Percentiles rank a stretch among this genome's conserved stretches.
These are phyloP conservation scores for Vicugna pacos DNA, from an alignment of 2,113 vertebrate genomes.

Conservation along the genomic window DNA sequence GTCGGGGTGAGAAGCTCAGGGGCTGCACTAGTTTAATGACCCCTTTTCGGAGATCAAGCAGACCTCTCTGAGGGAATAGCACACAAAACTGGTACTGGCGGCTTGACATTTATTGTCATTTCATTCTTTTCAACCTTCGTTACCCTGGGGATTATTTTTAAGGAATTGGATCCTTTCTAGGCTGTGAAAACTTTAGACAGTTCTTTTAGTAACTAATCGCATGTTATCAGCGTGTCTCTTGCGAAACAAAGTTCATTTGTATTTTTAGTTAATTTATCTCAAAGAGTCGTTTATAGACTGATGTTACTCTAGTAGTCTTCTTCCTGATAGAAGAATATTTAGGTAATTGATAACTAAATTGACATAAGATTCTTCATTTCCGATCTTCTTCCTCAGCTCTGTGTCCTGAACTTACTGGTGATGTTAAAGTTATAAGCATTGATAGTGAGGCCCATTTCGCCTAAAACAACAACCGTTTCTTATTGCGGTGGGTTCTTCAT, in stretches of 20 bases:
- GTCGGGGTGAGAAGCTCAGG: not conserved
- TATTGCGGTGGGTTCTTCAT: not conserved
- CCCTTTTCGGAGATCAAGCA: conserved; percentile 52
- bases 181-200: not conserved
- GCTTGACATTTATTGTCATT: not conserved
- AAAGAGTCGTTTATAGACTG: not conserved
- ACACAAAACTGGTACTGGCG: conserved; percentile 49
- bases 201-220: not conserved
- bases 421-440: not conserved
- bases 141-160: conserved; percentile 44
- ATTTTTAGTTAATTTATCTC: conserved; percentile 6
- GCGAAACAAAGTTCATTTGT: not conserved
- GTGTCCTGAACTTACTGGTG: not conserved
- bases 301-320: not conserved
- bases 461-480: not conserved
- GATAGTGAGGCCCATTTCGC: not conserved
- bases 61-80: conserved; percentile 60
- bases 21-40: conserved; percentile 76
- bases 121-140: conserved; percentile 46
- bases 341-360: not conserved
- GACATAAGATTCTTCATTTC: not conserved
- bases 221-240: not conserved
- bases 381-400: not conserved
- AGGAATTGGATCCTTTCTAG: conserved; percentile 47
- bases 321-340: conserved; percentile 10